phyloP scores from a whole-genome alignment of 1,140 invertebrate genomes.

The Dendrolimus kikuchii region DNA sequence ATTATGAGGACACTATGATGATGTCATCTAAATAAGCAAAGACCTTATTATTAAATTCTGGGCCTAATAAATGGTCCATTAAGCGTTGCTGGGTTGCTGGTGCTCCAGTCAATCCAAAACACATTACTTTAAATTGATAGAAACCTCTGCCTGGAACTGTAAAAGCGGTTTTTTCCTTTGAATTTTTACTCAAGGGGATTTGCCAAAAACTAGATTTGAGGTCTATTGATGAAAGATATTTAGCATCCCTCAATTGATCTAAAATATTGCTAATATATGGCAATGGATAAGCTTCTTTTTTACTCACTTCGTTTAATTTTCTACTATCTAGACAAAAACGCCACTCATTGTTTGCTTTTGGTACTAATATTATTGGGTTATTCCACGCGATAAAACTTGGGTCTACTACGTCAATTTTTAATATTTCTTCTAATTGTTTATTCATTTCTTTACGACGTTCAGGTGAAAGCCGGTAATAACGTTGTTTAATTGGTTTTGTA shows the following conservation, averaged over 20 bases:
- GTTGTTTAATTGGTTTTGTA: constrained; percentile 18
- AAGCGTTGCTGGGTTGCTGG: constrained; percentile 22
- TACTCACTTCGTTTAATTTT: constrained; percentile 30
- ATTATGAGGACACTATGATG: constrained; percentile 29
- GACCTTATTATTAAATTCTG: constrained; percentile 21
- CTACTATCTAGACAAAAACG: constrained; percentile 18
- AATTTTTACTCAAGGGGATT: constrained; percentile 29
- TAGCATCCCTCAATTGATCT: constrained; percentile 24
- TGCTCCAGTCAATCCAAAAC: constrained; percentile 25
- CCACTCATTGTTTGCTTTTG: constrained; percentile 7
- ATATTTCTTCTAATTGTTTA: constrained; percentile 11
- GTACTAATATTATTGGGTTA: constrained; percentile 8
- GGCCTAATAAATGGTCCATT: constrained; percentile 27
- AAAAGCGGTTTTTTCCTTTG: constrained; percentile 36
- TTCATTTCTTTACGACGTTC: not conserved
- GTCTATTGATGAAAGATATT: constrained; percentile 40
- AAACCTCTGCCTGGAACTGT: constrained; percentile 26
- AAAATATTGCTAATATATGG: constrained; percentile 34
- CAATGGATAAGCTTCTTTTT: constrained; percentile 27
- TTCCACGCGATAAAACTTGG: constrained; percentile 8
- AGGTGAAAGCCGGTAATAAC: constrained; percentile 20
- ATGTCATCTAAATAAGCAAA: constrained; percentile 42
- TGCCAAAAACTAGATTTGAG: constrained; percentile 44
- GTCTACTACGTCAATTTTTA: constrained; percentile 7
- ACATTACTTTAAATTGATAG: constrained; percentile 27